Evolutionary conservation across 37 sponge, comb jelly and placozoan species (phyloP).

Genomic region (Agelas oroides): DNA sequence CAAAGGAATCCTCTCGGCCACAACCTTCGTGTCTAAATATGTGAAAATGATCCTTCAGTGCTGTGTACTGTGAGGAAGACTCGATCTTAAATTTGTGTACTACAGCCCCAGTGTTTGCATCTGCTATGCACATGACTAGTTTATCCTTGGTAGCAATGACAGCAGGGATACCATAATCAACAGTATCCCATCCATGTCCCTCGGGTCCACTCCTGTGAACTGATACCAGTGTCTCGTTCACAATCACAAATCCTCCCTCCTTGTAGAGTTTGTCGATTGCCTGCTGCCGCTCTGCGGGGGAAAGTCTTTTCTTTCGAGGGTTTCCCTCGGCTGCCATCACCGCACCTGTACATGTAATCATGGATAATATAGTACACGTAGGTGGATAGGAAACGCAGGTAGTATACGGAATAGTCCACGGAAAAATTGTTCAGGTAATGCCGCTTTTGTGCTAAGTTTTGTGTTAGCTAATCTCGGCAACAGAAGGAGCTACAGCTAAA

Average conservation of each 20-base stretch:
- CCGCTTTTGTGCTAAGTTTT: no score
- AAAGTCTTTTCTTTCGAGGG: not conserved
- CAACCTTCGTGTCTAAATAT: not conserved
- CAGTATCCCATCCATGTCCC: slow-evolving; percentile 23
- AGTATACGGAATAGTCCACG: no score
- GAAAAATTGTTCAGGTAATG: no score
- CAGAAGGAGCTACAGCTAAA: no score
- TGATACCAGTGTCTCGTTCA: slow-evolving; percentile 42
- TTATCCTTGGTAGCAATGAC: slow-evolving; percentile 28
- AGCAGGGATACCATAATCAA: slow-evolving; percentile 54
- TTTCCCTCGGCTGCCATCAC: no score
- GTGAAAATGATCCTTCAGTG: slow-evolving; percentile 44
- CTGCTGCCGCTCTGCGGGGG: slow-evolving; percentile 13
- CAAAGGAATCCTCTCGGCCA: not conserved
- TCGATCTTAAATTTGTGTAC: slow-evolving; percentile 14
- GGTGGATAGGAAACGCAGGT: no score
- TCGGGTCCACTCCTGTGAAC: slow-evolving; percentile 20
- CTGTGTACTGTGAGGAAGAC: slow-evolving; percentile 15
- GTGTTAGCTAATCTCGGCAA: no score
- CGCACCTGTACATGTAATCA: no score
- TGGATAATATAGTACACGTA: no score
- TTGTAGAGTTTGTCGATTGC: slow-evolving; percentile 6
- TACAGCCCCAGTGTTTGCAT: slow-evolving; percentile 33
- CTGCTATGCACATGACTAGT: slow-evolving; percentile 6
- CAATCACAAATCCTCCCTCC: slow-evolving; percentile 50